Base-by-base conservation (phyloP, 1,140 invertebrate species). In the Drosophila asahinai region DNA sequence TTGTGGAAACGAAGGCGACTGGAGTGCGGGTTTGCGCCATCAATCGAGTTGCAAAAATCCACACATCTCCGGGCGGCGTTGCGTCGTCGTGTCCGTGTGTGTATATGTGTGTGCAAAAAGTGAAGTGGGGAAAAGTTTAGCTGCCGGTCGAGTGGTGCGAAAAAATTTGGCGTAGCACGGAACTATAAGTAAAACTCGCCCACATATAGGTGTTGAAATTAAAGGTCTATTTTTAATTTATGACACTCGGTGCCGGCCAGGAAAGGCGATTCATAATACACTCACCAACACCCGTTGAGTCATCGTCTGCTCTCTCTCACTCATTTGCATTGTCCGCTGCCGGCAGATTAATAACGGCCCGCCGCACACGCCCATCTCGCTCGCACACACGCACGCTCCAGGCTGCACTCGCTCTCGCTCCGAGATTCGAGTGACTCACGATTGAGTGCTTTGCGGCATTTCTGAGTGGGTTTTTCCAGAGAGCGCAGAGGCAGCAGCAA, bases 211-310 rank as follows among this genome's bases (percentile, higher is more conserved):
- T 67, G 74, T 78, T 64, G 48, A 87, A 89, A 74, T 74, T 65
- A 65, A 66, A 66, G 66, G 81, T 57, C 86, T 90, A 90, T 90
- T 90, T 90, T 90, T 90, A 90, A 91, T 91, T 74, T 90, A 90
- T 90, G 86, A 90, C 83, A 80, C 70, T 80, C 83, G 25, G 73
- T 82, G 82, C 84, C 80, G 80, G 77, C 83, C 81, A 76, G 80
- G 67, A 89, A 89, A 83, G 43, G 63, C 83, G 75, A 86, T 82
- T 86, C 83, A 86, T 86, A 87, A 79, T 40, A 57, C 72, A 86
- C 81, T 90, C 81, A 76, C 47, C 58, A 48, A 83, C 45, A 79
- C 57, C 27, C 40, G 86, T 91, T 90, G 86, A 90, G 82, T 90
- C 86, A 90, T 90, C 86, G 66, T 68, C 61, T 80, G 80, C 80